Base-by-base conservation (phyloP, 2,113 vertebrate species). In the Anolis sagrei region DNA sequence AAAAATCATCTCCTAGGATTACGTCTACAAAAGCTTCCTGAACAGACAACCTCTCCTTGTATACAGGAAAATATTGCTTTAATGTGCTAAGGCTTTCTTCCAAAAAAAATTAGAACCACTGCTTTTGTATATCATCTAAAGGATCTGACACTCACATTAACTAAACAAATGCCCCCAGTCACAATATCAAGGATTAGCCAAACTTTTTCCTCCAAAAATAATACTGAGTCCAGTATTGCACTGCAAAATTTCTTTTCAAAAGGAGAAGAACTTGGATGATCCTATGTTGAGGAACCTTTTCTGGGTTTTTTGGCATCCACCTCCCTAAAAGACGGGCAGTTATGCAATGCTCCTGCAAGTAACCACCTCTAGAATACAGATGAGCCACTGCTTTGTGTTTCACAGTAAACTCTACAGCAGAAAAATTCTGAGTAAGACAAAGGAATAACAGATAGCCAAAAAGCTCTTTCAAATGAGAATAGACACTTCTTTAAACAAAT, bases 301-400 rank as follows among this genome's bases (percentile, higher is more conserved):
- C 73, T 36, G 72, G 82, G 83, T 87, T 90, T 79, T 85, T 85
- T 91, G 87, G 94, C 82, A 92, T 90, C 89, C 76, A 85, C 83
- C 44, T 89, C 82, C 83, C 80, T 79, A 86, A 94, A 95, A 95
- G 93, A 94, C 95, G 95, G 96, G 97, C 96, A 94, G 97, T 98
- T 98, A 98, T 90, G 94, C 95, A 98, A 98, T 92, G 94, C 92
- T 91, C 93, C 96, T 97, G 97, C 96, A 96, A 97, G 95, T 96
- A 96, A 93, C 94, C 95, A 96, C 94, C 94, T 94, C 92, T 88
- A 86, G 97, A 97, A 98, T 97, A 97, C 96, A 95, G 95, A 98
- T 97, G 91, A 97, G 92, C 90, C 91, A 73, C 85, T 94, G 92
- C 88, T 92, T 94, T 93, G 90, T 93, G 83, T 87, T 76, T 87